A percentile compares a stretch with the other conserved stretches of the same genome.
Conservation (phyloP, 2,888 invertebrate species). For the Cerastis rubricosa region DNA sequence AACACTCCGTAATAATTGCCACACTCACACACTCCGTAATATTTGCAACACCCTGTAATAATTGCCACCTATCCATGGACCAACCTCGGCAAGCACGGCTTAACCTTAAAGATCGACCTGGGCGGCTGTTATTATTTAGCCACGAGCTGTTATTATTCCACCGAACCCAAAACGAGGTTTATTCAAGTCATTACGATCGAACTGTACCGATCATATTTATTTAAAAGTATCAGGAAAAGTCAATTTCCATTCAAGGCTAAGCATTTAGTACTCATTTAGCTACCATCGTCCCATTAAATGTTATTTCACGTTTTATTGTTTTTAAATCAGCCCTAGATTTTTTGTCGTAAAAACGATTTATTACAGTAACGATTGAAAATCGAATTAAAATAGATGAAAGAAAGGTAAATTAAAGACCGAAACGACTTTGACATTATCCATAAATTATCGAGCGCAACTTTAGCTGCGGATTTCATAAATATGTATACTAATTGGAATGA, state of each 20-base stretch:
- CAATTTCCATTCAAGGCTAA: conserved; percentile 63
- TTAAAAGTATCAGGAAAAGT: conserved; percentile 58
- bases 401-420: conserved; percentile 28
- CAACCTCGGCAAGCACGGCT: too few relatives aligned
- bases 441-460: conserved; percentile 24
- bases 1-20: too few relatives aligned
- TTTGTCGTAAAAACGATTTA: conserved; percentile 60
- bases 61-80: too few relatives aligned
- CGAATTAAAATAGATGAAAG: conserved; percentile 40
- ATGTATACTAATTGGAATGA: too few relatives aligned
- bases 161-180: conserved; percentile 26
- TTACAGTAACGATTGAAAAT: conserved; percentile 41
- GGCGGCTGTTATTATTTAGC: too few relatives aligned
- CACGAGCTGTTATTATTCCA: too few relatives aligned
- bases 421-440: conserved; percentile 15
- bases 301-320: conserved; percentile 60
- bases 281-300: conserved; percentile 51
- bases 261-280: conserved; percentile 62
- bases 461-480: not conserved
- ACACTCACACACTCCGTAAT: too few relatives aligned
- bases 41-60: too few relatives aligned
- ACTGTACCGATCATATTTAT: conserved; percentile 54
- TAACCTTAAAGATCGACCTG: too few relatives aligned
- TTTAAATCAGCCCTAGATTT: conserved; percentile 60
- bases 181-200: conserved; percentile 51